Percentiles rank a stretch among this genome's conserved stretches.
Evolutionary conservation across 2,888 invertebrate genomes (phyloP).

Genomic region (Amphipyra tragopoginis): DNA sequence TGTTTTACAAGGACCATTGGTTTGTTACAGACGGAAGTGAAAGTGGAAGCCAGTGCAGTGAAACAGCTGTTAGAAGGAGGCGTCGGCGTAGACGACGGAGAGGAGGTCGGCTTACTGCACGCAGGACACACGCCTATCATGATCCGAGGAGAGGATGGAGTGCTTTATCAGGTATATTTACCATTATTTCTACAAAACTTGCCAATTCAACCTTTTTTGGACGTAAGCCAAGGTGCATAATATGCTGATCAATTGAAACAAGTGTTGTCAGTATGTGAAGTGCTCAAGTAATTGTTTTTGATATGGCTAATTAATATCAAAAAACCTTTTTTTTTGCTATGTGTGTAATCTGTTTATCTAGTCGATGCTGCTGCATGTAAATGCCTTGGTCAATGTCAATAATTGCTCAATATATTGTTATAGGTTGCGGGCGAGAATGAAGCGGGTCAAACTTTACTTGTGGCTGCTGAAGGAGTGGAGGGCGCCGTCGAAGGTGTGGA

Average conservation of each 20-base stretch:
- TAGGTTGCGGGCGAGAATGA: conserved; percentile 92
- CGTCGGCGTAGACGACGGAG: conserved; percentile 80
- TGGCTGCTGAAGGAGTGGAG: conserved; percentile 92
- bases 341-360: no score
- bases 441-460: conserved; percentile 89
- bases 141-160: conserved; percentile 96
- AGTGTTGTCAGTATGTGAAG: no score
- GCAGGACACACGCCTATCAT: conserved; percentile 91
- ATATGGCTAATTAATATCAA: no score
- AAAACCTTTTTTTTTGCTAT: no score
- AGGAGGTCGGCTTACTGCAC: conserved; percentile 79
- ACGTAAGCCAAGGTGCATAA: no score
- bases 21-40: conserved; percentile 77
- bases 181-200: no score
- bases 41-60: conserved; percentile 90
- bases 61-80: conserved; percentile 88
- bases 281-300: no score
- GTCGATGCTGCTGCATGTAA: no score
- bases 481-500: conserved; percentile 92
- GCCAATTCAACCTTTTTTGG: no score
- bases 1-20: background rate
- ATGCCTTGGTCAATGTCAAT: background rate
- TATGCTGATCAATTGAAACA: no score
- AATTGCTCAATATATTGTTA: background rate
- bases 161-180: conserved; percentile 91